Percentiles rank a stretch among this genome's conserved stretches.
phyloP scores from a whole-genome alignment of 2,888 invertebrate species.

The Acheta domesticus region DNA sequence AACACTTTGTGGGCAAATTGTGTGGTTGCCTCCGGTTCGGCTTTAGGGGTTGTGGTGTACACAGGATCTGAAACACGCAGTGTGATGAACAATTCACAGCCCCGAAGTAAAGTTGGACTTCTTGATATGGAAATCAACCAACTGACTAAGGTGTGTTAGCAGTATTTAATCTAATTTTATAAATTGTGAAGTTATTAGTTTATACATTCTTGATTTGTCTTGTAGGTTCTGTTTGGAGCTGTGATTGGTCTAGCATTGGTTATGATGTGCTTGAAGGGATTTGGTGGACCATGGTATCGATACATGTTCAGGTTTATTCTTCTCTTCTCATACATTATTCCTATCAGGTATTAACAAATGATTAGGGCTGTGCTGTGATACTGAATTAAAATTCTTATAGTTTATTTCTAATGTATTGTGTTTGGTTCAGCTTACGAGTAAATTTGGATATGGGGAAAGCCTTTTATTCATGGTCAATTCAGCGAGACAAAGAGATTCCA shows the following conservation, averaged over 20 bases:
- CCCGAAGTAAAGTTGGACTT: constrained; percentile 92
- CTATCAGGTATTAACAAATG: constrained; percentile 70
- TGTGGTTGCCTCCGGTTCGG: constrained; percentile 94
- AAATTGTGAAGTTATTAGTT: constrained; percentile 10
- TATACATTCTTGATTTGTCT: constrained; percentile 22
- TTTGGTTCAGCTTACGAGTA: constrained; percentile 74
- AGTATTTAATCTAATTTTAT: not conserved
- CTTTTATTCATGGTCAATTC: constrained; percentile 95
- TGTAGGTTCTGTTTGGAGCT: constrained; percentile 76
- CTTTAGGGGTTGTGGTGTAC: constrained; percentile 92
- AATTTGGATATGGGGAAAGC: constrained; percentile 99
- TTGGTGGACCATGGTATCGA: constrained; percentile 92
- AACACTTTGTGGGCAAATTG: constrained; percentile 99
- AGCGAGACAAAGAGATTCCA: constrained; percentile 85
- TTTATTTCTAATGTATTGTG: constrained; percentile 28
- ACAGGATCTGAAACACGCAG: constrained; percentile 94
- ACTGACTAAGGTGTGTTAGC: constrained; percentile 71
- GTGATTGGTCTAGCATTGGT: constrained; percentile 86
- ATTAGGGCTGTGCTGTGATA: not conserved
- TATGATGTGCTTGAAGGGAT: constrained; percentile 96
- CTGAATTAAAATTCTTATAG: constrained; percentile 26
- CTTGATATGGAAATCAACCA: constrained; percentile 95
- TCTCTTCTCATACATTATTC: constrained; percentile 98
- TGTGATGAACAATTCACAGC: constrained; percentile 97
- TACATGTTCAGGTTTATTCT: constrained; percentile 96